Evolutionary conservation across 2,888 invertebrate species (phyloP).

Genomic region (Eulithis testata): DNA sequence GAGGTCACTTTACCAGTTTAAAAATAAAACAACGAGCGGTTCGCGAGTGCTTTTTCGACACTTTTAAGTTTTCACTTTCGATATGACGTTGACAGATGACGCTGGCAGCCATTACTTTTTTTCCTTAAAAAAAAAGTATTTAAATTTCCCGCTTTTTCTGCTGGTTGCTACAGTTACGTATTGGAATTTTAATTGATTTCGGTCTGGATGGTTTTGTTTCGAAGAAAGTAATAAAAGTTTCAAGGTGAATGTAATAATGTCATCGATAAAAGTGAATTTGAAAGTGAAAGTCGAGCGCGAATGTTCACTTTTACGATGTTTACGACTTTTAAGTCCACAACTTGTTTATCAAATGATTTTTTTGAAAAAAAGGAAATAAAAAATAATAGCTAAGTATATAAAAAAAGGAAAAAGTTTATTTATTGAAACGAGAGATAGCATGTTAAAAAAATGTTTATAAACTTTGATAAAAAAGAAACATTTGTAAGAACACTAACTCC

Average conservation of each 20-base stretch:
- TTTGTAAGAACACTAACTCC: no score
- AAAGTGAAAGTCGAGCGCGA: constrained; percentile 43
- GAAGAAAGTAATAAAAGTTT: constrained; percentile 38
- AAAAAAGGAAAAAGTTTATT: no score
- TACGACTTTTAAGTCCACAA: constrained; percentile 20
- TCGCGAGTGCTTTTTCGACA: constrained; percentile 60
- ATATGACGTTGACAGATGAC: constrained; percentile 27
- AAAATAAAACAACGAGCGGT: constrained; percentile 69
- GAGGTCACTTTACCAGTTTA: constrained; percentile 78
- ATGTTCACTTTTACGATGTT: constrained; percentile 38
- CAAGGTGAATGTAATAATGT: constrained; percentile 38
- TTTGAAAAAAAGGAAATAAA: constrained; percentile 3
- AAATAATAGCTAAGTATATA: no score
- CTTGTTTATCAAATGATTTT: constrained; percentile 4
- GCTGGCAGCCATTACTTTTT: constrained; percentile 19
- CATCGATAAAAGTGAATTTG: constrained; percentile 43
- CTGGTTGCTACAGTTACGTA: not conserved
- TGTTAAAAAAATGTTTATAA: no score
- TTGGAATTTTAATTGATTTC: constrained; percentile 30
- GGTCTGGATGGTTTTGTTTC: constrained; percentile 20
- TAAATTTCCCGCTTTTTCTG: constrained; percentile 4
- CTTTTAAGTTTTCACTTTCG: constrained; percentile 42
- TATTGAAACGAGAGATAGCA: no score
- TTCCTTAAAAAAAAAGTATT: constrained; percentile 7
- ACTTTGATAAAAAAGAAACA: no score